phyloP scores from a whole-genome alignment of 1,140 invertebrate genomes.

The Apis florea region DNA sequence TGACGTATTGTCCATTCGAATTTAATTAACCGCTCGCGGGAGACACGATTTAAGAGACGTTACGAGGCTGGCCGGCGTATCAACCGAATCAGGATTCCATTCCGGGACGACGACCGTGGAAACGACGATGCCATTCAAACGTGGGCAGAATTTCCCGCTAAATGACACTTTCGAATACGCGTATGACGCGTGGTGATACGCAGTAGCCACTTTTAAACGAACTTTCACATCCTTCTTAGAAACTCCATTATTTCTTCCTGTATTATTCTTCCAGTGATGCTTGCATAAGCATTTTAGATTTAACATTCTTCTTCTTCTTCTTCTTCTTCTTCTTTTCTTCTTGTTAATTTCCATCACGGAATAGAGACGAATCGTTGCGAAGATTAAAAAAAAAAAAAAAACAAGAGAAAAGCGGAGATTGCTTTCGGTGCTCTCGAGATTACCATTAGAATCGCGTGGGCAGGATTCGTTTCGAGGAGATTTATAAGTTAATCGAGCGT shows the following conservation, averaged over 20 bases:
- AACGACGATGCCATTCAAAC: neutral
- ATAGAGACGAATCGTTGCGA: slow-evolving; percentile 18
- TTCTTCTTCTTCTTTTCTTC: neutral
- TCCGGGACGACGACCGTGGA: neutral
- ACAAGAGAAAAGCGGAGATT: neutral
- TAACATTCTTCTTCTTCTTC: too few relatives aligned
- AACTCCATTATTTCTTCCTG: too few relatives aligned
- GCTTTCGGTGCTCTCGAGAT: too few relatives aligned
- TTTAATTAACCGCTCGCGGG: neutral
- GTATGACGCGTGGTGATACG: too few relatives aligned
- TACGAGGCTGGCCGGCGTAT: neutral
- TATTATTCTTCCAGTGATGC: too few relatives aligned
- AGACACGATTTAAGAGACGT: neutral
- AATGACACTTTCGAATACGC: neutral
- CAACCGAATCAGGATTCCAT: neutral
- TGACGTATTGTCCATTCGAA: neutral
- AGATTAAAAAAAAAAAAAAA: too few relatives aligned
- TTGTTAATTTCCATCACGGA: neutral
- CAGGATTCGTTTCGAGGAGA: slow-evolving; percentile 12
- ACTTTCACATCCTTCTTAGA: slow-evolving; percentile 16
- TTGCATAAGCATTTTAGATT: too few relatives aligned
- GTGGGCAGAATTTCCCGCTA: slow-evolving; percentile 3
- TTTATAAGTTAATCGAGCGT: slow-evolving; percentile 42
- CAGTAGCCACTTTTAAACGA: slow-evolving; percentile 4
- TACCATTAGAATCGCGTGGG: slow-evolving; percentile 1